A percentile compares a stretch with the other conserved stretches of the same genome.
These are phyloP conservation scores for Lysandra bellargus DNA, from an alignment of 2,888 invertebrate species.

Conservation along the genomic window DNA sequence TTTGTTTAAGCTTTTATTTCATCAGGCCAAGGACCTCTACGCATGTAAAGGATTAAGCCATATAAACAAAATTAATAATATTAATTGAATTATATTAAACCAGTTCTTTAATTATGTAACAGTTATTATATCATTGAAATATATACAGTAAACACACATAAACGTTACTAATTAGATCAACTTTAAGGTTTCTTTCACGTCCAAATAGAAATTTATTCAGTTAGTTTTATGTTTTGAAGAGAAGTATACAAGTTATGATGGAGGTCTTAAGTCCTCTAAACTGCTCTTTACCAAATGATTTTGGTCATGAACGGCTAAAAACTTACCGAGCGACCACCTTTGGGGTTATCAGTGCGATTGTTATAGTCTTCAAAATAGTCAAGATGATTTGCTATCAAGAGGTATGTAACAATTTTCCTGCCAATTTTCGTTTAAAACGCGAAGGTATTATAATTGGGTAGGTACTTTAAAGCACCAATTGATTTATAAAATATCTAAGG, in stretches of 20 bases:
- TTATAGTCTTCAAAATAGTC: background rate
- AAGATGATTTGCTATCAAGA: constrained; percentile 14
- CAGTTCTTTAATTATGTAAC: background rate
- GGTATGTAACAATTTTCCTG: background rate
- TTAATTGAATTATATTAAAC: background rate
- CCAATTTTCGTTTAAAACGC: no score
- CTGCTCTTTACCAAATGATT: background rate
- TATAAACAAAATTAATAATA: background rate
- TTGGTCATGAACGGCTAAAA: background rate
- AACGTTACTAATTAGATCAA: constrained; percentile 2
- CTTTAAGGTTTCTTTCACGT: background rate
- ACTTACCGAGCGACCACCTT: background rate
- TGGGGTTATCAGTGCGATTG: background rate
- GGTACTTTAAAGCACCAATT: background rate
- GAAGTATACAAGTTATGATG: background rate
- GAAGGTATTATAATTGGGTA: background rate
- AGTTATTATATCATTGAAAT: background rate
- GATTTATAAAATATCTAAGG: no score
- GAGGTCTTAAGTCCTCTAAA: constrained; percentile 1
- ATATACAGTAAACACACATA: background rate
- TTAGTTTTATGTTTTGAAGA: background rate
- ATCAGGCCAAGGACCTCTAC: no score
- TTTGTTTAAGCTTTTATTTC: background rate
- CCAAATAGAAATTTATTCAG: background rate
- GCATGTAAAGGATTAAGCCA: no score